Evolutionary conservation across 2,797 vertebrate species (phyloP).

Genomic region (Enteromius fasciolatus): DNA sequence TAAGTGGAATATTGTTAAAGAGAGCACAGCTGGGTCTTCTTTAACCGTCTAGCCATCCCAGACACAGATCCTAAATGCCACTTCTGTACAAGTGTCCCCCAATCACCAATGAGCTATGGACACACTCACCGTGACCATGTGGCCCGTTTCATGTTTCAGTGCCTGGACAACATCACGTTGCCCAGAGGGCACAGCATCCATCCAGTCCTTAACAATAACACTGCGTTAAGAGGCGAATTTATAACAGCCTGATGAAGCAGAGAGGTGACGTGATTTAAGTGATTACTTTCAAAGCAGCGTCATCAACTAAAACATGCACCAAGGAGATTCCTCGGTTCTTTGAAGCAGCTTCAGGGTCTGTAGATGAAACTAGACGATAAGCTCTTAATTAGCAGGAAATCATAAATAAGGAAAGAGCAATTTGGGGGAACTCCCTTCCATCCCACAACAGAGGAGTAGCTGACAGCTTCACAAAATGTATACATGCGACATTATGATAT

Average conservation of each 20-base stretch:
- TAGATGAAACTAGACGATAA: slow-evolving; percentile 45
- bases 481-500: neutral
- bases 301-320: neutral
- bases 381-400: slow-evolving; percentile 55
- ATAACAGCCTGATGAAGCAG: slow-evolving; percentile 20
- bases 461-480: slow-evolving; percentile 31
- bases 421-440: slow-evolving; percentile 37
- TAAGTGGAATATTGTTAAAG: slow-evolving; percentile 4
- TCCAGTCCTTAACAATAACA: slow-evolving; percentile 59
- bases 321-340: slow-evolving; percentile 20
- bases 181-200: slow-evolving; percentile 60
- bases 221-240: slow-evolving; percentile 3
- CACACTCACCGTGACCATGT: slow-evolving; percentile 58
- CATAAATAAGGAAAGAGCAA: slow-evolving; percentile 49
- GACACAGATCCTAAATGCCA: slow-evolving; percentile 14
- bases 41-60: neutral
- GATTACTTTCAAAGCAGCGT: slow-evolving; percentile 8
- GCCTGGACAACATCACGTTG: slow-evolving; percentile 50
- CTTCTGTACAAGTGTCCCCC: slow-evolving; percentile 6
- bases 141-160: slow-evolving; percentile 59
- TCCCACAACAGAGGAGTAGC: slow-evolving; percentile 44
- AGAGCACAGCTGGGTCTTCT: neutral
- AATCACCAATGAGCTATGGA: slow-evolving; percentile 10
- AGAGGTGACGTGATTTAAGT: slow-evolving; percentile 5
- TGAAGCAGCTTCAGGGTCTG: slow-evolving; percentile 29